A percentile compares a stretch with the other conserved stretches of the same genome.
Evolutionary conservation across 2,888 invertebrate genomes (phyloP).

Genomic region (Leucophenga montana): DNA sequence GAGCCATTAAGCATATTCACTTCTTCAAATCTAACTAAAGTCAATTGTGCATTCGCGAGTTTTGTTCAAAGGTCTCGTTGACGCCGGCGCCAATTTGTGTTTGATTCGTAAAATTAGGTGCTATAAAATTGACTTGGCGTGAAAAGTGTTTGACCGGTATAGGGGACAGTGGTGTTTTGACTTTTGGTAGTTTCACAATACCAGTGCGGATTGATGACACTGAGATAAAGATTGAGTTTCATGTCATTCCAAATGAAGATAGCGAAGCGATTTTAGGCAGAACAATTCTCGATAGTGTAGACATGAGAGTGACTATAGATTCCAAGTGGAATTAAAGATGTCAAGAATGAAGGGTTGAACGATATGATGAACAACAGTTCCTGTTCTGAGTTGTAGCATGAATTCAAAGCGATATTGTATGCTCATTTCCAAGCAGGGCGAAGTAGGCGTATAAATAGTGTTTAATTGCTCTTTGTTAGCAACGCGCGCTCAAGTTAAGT

Average conservation of each 20-base stretch:
- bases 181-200: not conserved
- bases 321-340: not conserved
- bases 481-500: too few relatives aligned
- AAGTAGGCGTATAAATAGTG: not conserved
- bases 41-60: not conserved
- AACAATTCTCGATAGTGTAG: slow-evolving; percentile 15
- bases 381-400: not conserved
- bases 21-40: slow-evolving; percentile 17
- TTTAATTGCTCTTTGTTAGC: too few relatives aligned
- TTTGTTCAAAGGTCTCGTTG: not conserved
- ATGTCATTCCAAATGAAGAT: not conserved
- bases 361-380: not conserved
- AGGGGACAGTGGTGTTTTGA: not conserved
- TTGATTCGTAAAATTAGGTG: slow-evolving; percentile 4
- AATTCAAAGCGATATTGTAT: not conserved
- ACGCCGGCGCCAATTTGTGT: slow-evolving; percentile 11
- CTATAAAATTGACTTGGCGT: not conserved
- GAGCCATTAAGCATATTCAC: not conserved
- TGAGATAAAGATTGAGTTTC: not conserved
- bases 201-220: slow-evolving; percentile 8
- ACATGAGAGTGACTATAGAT: not conserved
- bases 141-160: slow-evolving; percentile 8
- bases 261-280: slow-evolving; percentile 14
- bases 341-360: not conserved
- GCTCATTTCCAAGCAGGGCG: not conserved